Evolutionary conservation across 2,113 vertebrate species (phyloP).

Genomic region (Poeciliopsis occidentalis): DNA sequence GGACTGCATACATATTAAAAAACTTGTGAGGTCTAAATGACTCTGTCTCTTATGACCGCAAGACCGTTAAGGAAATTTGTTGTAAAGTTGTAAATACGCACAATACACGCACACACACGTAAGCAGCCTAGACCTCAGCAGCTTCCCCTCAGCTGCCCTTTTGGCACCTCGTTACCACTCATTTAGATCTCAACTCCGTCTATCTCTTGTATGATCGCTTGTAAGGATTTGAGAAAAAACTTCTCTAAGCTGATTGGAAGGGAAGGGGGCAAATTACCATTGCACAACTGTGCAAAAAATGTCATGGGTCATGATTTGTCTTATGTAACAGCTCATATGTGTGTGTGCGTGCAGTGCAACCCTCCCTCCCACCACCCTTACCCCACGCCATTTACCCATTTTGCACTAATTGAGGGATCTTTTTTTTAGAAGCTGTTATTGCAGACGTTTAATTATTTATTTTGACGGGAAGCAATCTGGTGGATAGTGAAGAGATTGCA

Average conservation of each 20-base stretch:
- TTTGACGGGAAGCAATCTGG: slow-evolving; percentile 79
- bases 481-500: slow-evolving; percentile 52
- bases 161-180: slow-evolving; percentile 55
- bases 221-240: slow-evolving; percentile 72
- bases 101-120: slow-evolving; percentile 17
- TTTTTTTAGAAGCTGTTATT: slow-evolving; percentile 80
- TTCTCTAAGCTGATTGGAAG: slow-evolving; percentile 75
- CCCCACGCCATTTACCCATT: slow-evolving; percentile 72
- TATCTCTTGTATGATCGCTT: slow-evolving; percentile 60
- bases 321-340: slow-evolving; percentile 71
- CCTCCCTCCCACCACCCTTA: slow-evolving; percentile 26
- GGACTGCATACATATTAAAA: too few species aligned
- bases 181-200: slow-evolving; percentile 56
- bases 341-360: slow-evolving; percentile 64
- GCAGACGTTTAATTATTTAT: slow-evolving; percentile 81
- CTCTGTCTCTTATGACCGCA: too few species aligned
- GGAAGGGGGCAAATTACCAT: slow-evolving; percentile 64
- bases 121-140: slow-evolving; percentile 43
- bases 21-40: too few species aligned
- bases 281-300: slow-evolving; percentile 67
- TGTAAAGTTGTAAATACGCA: slow-evolving; percentile 7
- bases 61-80: background rate
- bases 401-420: slow-evolving; percentile 78
- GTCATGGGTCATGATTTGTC: slow-evolving; percentile 66
- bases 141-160: slow-evolving; percentile 39